These are phyloP conservation scores for Chrosomus eos DNA, from an alignment of 2,797 vertebrate species.

Conservation along the genomic window DNA sequence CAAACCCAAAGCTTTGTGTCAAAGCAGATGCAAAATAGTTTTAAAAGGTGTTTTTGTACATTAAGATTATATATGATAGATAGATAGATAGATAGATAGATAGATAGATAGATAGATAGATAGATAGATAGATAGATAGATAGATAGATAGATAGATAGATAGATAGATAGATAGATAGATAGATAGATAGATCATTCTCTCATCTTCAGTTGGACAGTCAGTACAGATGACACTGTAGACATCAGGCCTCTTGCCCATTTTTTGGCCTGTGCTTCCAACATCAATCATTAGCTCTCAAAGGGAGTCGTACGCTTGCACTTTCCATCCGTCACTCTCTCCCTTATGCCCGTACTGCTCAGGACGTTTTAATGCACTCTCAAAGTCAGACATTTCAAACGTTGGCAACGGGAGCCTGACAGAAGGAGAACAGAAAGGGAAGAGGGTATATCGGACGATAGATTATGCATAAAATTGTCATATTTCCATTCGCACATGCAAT, in stretches of 20 bases:
- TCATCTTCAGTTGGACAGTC: constrained; percentile 45
- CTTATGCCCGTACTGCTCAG: constrained; percentile 66
- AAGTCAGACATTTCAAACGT: constrained; percentile 66
- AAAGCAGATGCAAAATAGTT: too few species aligned
- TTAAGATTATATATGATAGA: too few species aligned
- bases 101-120: neutral
- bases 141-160: neutral
- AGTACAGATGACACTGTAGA: constrained; percentile 61
- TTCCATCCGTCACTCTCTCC: constrained; percentile 71
- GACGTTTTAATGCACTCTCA: constrained; percentile 71
- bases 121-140: neutral
- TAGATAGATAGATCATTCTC: constrained; percentile 34
- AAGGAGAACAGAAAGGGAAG: constrained; percentile 16
- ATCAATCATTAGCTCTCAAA: constrained; percentile 72
- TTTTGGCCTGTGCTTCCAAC: constrained; percentile 71
- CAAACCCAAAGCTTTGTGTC: neutral
- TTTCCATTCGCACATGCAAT: constrained; percentile 28
- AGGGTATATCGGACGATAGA: constrained; percentile 32
- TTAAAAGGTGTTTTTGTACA: too few species aligned
- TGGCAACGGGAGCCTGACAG: constrained; percentile 46
- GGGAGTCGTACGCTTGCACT: constrained; percentile 59
- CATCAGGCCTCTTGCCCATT: constrained; percentile 62
- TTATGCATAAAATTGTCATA: constrained; percentile 37
- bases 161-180: neutral
- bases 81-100: neutral